Conservation (phyloP, 2,888 invertebrate species). For the Eumerus sabulonum region DNA sequence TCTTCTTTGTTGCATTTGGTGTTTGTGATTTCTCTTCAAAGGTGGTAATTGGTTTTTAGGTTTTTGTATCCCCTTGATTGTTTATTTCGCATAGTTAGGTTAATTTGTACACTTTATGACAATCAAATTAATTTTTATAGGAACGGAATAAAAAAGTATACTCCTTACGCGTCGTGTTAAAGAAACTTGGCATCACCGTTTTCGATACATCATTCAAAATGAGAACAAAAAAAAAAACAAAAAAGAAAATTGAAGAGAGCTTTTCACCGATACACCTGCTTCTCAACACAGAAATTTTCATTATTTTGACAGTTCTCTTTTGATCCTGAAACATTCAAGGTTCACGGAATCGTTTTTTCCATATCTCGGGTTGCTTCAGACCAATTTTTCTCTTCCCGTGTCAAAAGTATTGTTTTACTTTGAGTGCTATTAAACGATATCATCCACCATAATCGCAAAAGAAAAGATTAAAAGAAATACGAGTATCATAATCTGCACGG, state of each 20-base stretch:
- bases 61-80: too few species aligned
- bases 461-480: slow-evolving; percentile 19
- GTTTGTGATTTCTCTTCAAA: too few species aligned
- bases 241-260: too few species aligned
- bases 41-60: too few species aligned
- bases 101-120: too few species aligned
- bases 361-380: slow-evolving; percentile 35
- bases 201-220: too few species aligned
- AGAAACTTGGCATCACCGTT: slow-evolving; percentile 26
- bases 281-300: slow-evolving; percentile 44
- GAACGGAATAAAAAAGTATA: too few species aligned
- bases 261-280: slow-evolving; percentile 4
- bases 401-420: slow-evolving; percentile 57
- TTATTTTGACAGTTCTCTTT: slow-evolving; percentile 65
- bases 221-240: background rate
- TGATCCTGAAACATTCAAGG: slow-evolving; percentile 59
- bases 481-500: slow-evolving; percentile 2
- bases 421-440: slow-evolving; percentile 47
- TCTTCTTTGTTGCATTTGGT: too few species aligned
- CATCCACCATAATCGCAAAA: slow-evolving; percentile 17
- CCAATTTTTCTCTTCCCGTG: slow-evolving; percentile 50
- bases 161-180: too few species aligned
- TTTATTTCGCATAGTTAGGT: too few species aligned
- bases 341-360: slow-evolving; percentile 50
- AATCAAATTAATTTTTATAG: too few species aligned